Percentiles rank a stretch among this genome's conserved stretches.
Evolutionary conservation across 2,888 invertebrate genomes (phyloP).

Genomic region (Oxytorus armatus): DNA sequence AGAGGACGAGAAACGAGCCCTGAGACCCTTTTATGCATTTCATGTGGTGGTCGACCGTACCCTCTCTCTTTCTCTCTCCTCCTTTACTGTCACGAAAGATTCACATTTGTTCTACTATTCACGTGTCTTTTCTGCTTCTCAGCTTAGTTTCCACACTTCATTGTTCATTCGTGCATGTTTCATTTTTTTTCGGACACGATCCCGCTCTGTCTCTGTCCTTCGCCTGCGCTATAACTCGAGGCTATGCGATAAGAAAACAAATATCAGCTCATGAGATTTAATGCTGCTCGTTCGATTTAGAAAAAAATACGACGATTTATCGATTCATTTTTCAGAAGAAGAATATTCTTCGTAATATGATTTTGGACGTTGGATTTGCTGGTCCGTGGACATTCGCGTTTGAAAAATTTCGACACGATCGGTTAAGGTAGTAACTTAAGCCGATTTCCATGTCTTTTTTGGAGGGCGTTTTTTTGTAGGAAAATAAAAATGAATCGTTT

Average conservation of each 20-base stretch:
- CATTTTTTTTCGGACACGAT: constrained; percentile 2
- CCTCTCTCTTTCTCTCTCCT: background rate
- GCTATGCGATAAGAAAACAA: constrained; percentile 44
- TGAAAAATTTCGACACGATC: no score
- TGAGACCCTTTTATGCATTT: constrained; percentile 50
- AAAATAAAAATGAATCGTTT: no score
- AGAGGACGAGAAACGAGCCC: constrained; percentile 39
- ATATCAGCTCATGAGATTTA: background rate
- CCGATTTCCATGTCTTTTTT: no score
- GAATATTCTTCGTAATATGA: no score
- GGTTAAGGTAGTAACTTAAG: no score
- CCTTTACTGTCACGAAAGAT: background rate
- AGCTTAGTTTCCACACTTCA: constrained; percentile 17
- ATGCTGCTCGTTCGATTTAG: no score
- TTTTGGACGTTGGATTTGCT: no score
- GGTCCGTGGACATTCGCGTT: no score
- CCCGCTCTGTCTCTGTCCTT: constrained; percentile 9
- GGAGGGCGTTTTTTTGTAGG: no score
- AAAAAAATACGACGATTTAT: no score
- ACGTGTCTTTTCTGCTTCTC: constrained; percentile 12
- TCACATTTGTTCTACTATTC: constrained; percentile 13
- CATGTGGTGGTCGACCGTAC: constrained; percentile 49
- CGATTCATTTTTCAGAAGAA: no score
- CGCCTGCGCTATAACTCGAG: constrained; percentile 5
- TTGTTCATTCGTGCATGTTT: constrained; percentile 10